Evolutionary conservation across 2,113 vertebrate genomes (phyloP).

Genomic region (Trogon melanurus): DNA sequence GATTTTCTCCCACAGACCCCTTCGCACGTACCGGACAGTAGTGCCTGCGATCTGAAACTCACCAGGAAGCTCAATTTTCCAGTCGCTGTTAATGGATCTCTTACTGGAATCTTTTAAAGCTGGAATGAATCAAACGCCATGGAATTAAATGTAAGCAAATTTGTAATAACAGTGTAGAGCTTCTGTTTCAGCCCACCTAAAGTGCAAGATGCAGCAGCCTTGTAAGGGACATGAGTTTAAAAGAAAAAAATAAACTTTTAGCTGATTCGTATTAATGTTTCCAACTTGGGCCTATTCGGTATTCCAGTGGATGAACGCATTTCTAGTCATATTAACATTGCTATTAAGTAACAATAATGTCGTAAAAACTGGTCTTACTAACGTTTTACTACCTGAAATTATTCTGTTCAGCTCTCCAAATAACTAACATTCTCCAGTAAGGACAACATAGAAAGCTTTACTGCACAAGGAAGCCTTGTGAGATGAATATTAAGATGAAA

Average conservation of each 20-base stretch:
- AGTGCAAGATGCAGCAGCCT: background rate
- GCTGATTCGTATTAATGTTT: background rate
- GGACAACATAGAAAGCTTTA: background rate
- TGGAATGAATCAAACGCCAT: conserved; percentile 61
- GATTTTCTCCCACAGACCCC: conserved; percentile 98
- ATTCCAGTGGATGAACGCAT: background rate
- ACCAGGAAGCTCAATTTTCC: conserved; percentile 98
- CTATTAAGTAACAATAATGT: background rate
- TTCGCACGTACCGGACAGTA: conserved; percentile 93
- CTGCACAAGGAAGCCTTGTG: background rate
- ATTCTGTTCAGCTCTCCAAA: background rate
- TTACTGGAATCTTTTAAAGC: conserved; percentile 93
- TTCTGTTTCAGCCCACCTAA: background rate
- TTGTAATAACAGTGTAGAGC: background rate
- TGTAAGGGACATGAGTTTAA: background rate
- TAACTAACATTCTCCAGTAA: background rate
- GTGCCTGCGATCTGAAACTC: conserved; percentile 98
- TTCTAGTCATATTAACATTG: background rate
- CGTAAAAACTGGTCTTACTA: background rate
- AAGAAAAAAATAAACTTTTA: background rate
- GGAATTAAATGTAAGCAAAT: background rate
- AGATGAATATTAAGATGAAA: background rate
- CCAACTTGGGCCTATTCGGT: background rate
- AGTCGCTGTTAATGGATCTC: conserved; percentile 96
- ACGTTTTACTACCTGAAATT: background rate